Evolutionary conservation across 1,140 invertebrate species (phyloP).

Genomic region (Rhagoletis zephyria): DNA sequence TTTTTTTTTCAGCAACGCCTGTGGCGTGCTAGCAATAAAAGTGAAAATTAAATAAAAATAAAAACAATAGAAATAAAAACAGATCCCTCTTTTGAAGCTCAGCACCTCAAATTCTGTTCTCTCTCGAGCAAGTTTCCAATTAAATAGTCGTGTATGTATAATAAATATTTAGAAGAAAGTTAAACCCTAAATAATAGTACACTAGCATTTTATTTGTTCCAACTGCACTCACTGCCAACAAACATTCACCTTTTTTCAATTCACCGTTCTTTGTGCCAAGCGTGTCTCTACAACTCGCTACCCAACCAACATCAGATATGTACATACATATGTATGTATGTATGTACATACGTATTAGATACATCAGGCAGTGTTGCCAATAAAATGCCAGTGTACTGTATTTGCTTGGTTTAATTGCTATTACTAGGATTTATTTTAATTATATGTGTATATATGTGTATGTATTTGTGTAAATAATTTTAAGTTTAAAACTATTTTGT

Average conservation of each 20-base stretch:
- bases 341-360: background rate
- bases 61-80: background rate
- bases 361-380: background rate
- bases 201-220: conserved; percentile 7
- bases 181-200: background rate
- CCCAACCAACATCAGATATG: background rate
- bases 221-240: conserved; percentile 11
- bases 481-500: background rate
- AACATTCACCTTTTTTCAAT: background rate
- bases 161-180: background rate
- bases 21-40: background rate
- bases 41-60: background rate
- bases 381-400: background rate
- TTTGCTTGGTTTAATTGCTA: too few species aligned
- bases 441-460: background rate
- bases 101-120: background rate
- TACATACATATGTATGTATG: too few species aligned
- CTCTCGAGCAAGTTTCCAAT: background rate
- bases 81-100: background rate
- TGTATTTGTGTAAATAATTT: conserved; percentile 19
- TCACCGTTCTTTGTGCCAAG: conserved; percentile 17
- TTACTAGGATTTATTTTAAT: background rate
- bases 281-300: conserved; percentile 15
- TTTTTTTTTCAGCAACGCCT: background rate
- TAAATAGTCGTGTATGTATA: background rate